A percentile compares a stretch with the other conserved stretches of the same genome.
Conservation (phyloP, 2,113 vertebrate species). For the Macroglossus sobrinus region DNA sequence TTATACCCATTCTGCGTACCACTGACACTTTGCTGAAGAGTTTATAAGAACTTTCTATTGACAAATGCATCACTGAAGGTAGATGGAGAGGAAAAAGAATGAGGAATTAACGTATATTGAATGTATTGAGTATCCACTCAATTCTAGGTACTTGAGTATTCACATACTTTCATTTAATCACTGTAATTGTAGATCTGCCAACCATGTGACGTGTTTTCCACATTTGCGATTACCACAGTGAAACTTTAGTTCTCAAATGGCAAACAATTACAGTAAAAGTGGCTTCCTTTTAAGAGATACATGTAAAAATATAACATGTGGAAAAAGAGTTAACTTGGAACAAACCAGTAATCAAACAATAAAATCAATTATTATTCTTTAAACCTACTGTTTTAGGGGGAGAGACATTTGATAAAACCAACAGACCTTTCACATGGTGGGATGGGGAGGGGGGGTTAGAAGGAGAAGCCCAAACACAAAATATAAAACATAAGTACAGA, state of each 20-base stretch:
- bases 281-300: not conserved
- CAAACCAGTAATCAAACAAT: not conserved
- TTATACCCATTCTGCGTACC: not conserved
- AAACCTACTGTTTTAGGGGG: not conserved
- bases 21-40: not conserved
- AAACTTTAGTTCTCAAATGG: not conserved
- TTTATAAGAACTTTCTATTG: not conserved
- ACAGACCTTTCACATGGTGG: not conserved
- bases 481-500: not conserved
- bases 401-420: not conserved
- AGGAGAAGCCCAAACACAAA: not conserved
- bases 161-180: not conserved
- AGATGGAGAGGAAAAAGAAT: not conserved
- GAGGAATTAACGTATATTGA: not conserved
- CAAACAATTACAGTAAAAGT: not conserved
- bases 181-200: not conserved
- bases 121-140: not conserved
- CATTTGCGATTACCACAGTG: not conserved
- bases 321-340: not conserved
- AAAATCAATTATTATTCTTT: not conserved
- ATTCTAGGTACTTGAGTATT: not conserved
- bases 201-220: not conserved
- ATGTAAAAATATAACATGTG: not conserved
- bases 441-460: no score
- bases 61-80: not conserved